Conservation (phyloP, 2,888 invertebrate genomes). For the Lithophane semibrunnea region DNA sequence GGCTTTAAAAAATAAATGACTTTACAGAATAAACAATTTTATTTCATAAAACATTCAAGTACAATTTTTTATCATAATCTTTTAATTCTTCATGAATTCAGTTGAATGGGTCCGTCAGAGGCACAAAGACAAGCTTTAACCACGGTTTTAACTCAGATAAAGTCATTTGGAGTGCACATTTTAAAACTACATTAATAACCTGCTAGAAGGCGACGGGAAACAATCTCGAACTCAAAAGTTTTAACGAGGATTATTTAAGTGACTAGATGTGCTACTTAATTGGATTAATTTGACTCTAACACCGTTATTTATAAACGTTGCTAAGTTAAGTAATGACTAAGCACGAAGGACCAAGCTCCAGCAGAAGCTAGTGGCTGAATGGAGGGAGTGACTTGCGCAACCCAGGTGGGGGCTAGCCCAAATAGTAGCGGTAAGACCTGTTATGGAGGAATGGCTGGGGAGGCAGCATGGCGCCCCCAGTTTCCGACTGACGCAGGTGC, state of each 20-base stretch:
- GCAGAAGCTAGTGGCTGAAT: no score
- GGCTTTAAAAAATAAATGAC: no score
- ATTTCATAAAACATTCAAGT: conserved; percentile 8
- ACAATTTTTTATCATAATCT: conserved; percentile 56
- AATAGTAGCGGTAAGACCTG: no score
- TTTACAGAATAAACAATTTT: no score
- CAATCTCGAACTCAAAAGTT: conserved; percentile 81
- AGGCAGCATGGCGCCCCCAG: no score
- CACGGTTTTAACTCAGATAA: conserved; percentile 83
- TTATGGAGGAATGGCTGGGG: no score
- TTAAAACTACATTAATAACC: conserved; percentile 88
- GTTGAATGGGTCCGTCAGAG: conserved; percentile 81
- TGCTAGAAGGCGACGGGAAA: conserved; percentile 72
- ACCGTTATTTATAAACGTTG: no score
- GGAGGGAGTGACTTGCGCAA: no score
- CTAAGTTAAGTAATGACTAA: no score
- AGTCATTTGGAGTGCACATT: conserved; percentile 85
- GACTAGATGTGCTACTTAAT: conserved; percentile 51
- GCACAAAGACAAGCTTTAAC: conserved; percentile 83
- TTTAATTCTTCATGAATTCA: conserved; percentile 74
- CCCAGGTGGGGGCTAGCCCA: no score
- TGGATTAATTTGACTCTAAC: background rate
- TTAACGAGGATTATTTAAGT: conserved; percentile 62
- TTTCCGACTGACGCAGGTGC: no score
- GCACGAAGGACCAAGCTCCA: no score